Evolutionary conservation across 92 coral and sea anemone species (phyloP).

Genomic region (Epizoanthus stellaris): DNA sequence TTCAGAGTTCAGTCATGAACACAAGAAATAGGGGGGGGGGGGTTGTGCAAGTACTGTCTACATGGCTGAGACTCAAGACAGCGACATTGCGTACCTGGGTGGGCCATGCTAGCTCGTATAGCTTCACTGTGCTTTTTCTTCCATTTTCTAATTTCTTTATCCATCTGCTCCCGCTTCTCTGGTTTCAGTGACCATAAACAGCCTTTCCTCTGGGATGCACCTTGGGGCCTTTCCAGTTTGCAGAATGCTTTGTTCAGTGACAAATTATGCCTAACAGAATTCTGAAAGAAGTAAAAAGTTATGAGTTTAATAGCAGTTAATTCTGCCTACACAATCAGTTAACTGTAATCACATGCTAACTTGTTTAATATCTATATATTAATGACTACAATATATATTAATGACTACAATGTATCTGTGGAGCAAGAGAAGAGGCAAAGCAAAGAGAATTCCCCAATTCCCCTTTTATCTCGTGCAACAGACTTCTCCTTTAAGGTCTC

Average conservation of each 20-base stretch:
- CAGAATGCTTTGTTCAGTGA: conserved; percentile 99
- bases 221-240: conserved; percentile 97
- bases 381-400: background rate
- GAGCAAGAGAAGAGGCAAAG: background rate
- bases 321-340: background rate
- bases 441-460: too few relatives aligned
- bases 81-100: conserved; percentile 77
- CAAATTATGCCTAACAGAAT: conserved; percentile 95
- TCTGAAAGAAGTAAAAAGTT: conserved; percentile 54
- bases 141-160: conserved; percentile 97
- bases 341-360: background rate
- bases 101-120: conserved; percentile 98
- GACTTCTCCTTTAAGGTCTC: too few relatives aligned
- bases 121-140: conserved; percentile 98
- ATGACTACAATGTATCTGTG: too few relatives aligned
- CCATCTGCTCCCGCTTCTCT: conserved; percentile 96
- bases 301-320: background rate
- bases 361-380: background rate
- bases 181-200: conserved; percentile 98
- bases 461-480: too few relatives aligned
- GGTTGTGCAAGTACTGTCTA: background rate
- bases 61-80: background rate
- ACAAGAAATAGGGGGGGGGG: background rate
- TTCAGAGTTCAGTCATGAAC: too few relatives aligned
- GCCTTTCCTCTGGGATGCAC: conserved; percentile 98